These are phyloP conservation scores for Ditula angustiorana DNA, from an alignment of 2,888 invertebrate genomes.

Conservation along the genomic window DNA sequence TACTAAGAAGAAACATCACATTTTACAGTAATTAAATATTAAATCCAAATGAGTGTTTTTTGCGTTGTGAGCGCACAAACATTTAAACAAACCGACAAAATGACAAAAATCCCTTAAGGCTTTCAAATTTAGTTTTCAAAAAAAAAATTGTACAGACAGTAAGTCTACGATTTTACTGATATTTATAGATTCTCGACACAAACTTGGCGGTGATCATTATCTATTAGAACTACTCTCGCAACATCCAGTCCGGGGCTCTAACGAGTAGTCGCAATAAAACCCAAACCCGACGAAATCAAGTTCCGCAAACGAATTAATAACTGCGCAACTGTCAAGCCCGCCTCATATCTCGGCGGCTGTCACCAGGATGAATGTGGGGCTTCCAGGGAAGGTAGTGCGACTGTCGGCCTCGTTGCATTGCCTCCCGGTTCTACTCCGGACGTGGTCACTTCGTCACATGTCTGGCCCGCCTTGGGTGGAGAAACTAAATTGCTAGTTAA, in stretches of 20 bases:
- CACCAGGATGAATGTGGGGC: slow-evolving; percentile 10
- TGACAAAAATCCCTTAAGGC: too few species aligned
- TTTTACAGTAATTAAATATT: too few species aligned
- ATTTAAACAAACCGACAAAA: too few species aligned
- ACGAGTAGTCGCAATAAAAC: slow-evolving; percentile 10
- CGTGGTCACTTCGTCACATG: neutral
- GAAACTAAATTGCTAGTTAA: neutral
- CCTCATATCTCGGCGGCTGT: slow-evolving; percentile 9
- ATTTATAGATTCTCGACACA: too few species aligned
- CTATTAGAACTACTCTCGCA: neutral
- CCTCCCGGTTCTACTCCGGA: neutral
- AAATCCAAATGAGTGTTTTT: too few species aligned
- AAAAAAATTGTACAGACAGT: too few species aligned
- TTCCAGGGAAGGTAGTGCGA: neutral
- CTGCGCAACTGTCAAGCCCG: neutral
- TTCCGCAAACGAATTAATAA: slow-evolving; percentile 11
- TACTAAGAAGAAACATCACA: too few species aligned
- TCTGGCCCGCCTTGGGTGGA: neutral
- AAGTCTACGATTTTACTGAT: too few species aligned
- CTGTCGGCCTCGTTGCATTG: neutral
- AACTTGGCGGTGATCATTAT: too few species aligned
- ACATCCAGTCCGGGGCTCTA: neutral
- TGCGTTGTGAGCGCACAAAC: too few species aligned
- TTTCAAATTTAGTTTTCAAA: too few species aligned
- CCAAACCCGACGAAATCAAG: neutral